Base-by-base conservation (phyloP, 2,888 invertebrate species). In the Amphipoea lucens region DNA sequence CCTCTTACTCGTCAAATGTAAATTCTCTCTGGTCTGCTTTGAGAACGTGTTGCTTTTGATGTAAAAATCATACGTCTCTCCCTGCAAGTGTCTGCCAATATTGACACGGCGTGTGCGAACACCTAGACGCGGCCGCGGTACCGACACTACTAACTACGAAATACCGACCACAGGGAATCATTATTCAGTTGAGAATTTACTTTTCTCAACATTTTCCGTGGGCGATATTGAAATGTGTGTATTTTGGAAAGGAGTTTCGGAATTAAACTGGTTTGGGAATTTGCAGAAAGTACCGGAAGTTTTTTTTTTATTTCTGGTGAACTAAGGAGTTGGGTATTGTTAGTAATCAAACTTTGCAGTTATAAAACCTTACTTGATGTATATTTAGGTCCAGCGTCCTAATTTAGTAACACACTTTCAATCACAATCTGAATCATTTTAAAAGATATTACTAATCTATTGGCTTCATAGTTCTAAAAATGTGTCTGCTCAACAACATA, bases 21-120 rank as follows among this genome's bases (percentile, higher is more conserved):
- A 90, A 83, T 85, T 82, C 84, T 91, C 89, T 89, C 84, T 86
- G 87, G 88, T 88, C 78, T 86, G 90, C 91, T 92, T 92, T 92
- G 91, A 90, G 81, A 75, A 84, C 90, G 90, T 86, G 84, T 89
- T 91, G 88, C 94, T 95, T 96, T 96, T 96, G 96, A 96, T 96
- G 94, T 96, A 93, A 95, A 95, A 96, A 93, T 94, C 94, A 95
- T 95, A 91, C 89, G 90, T 91, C 89, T 90, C 92, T 91, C 93
- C 92, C 92, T 91, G 82, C 91, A 91, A 94, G 93, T 93, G 93
- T 93, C 90, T 87, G 91, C 90, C 91, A 94, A 96, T 96, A 95
- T 96, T 96, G 95, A 96, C 96, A 94, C 87, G 92, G 91, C 87
- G 75, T 83, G 81, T 80, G 67, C 70, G 81, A 76, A 81, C 83